Base-by-base conservation (phyloP, 2,888 invertebrate species). In the Lordiphosa andalusiaca region DNA sequence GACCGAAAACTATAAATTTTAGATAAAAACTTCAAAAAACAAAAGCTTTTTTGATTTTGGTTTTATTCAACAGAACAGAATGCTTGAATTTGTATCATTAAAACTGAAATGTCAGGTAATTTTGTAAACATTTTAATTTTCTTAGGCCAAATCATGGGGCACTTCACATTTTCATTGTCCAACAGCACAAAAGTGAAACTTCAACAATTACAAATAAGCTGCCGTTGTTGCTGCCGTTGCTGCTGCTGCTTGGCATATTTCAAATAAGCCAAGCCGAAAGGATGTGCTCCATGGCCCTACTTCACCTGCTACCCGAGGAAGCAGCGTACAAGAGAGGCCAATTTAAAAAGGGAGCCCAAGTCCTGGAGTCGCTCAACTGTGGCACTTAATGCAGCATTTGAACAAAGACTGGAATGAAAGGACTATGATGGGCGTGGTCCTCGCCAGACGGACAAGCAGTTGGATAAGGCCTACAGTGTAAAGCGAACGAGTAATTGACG, bases 301-400 rank as follows among this genome's bases (percentile, higher is more conserved):
- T 71, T 69, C 67, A 67, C 59, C 70, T 68, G 75, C 53, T 64
- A 10, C 6, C 30, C 16, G 16, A 30, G 9, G 52, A 48, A 41
- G 39, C 6, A 25, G 36, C 41, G 37, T 44, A 68, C 55, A 73
- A 77, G 64, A 55, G 69, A 60, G 59, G 50, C 48, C 60, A 71
- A 81, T 69, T 73, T 62, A 44, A 59, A 66, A 65, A 56, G 65
- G 66, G 38, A 40, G 53, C 38, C 41, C 10, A 42, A 19, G 23
- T 39, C 46, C 40, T 16, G 33, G 53, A 64, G 63, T 69, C 80
- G 60, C 65, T 76, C 81, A 66, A 67, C 69, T 81, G 73, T 81
- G 74, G 63, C 82, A 81, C 78, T 78, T 76, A 76, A 71, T 76
- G 59, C 67, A 61, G 61, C 64, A 73, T 66, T 60, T 57, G 75